phyloP scores from a whole-genome alignment of 2,888 invertebrate genomes.

The Chrysolina oricalcia region DNA sequence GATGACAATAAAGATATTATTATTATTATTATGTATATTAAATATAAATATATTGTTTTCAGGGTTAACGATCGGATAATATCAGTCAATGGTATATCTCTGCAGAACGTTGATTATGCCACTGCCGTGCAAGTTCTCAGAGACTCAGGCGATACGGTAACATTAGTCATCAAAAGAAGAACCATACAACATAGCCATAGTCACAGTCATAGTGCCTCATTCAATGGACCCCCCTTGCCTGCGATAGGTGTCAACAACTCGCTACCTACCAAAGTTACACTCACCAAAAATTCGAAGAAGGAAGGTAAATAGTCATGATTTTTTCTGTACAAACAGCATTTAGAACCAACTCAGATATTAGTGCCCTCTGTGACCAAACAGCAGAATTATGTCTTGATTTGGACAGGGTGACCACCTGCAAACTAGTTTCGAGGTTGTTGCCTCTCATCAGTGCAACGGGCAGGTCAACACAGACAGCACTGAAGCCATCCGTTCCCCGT shows the following conservation, averaged over 20 bases:
- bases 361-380: too few relatives aligned
- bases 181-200: slow-evolving; percentile 70
- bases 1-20: too few relatives aligned
- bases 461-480: too few relatives aligned
- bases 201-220: slow-evolving; percentile 69
- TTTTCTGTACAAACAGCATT: too few relatives aligned
- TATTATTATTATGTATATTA: too few relatives aligned
- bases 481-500: too few relatives aligned
- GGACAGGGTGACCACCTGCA: too few relatives aligned
- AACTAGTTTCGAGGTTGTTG: too few relatives aligned
- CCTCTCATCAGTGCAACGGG: too few relatives aligned
- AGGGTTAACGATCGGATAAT: slow-evolving; percentile 99
- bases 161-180: slow-evolving; percentile 90
- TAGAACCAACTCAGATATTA: too few relatives aligned
- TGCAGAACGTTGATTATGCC: slow-evolving; percentile 98
- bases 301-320: slow-evolving; percentile 80
- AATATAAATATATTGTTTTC: slow-evolving; percentile 58
- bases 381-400: too few relatives aligned
- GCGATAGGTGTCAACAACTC: slow-evolving; percentile 72
- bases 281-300: slow-evolving; percentile 95
- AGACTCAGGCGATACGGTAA: slow-evolving; percentile 92
- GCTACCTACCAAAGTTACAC: slow-evolving; percentile 82
- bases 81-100: slow-evolving; percentile 94
- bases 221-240: slow-evolving; percentile 64
- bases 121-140: slow-evolving; percentile 93